Percentiles rank a stretch among this genome's conserved stretches.
These are phyloP conservation scores for Microvelia longipes DNA, from an alignment of 1,140 invertebrate species.

Conservation along the genomic window DNA sequence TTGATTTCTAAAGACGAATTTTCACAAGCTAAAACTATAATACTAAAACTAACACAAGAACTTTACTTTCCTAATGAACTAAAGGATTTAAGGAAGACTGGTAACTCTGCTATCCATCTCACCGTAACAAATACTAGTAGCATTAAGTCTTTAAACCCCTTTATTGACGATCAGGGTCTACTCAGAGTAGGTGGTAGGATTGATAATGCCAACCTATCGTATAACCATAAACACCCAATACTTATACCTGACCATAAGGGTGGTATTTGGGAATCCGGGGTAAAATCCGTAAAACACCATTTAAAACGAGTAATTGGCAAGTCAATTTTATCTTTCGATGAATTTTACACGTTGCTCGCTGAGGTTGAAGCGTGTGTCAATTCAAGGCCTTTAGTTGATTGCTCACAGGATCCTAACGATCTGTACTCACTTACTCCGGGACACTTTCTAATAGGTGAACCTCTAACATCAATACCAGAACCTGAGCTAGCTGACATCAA, in stretches of 20 bases:
- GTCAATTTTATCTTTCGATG: conserved; percentile 23
- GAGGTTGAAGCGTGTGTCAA: conserved; percentile 21
- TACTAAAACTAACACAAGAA: not conserved
- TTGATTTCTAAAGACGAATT: not conserved
- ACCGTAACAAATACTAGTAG: not conserved
- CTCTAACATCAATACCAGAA: conserved; percentile 25
- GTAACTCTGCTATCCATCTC: not conserved
- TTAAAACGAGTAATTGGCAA: conserved; percentile 17
- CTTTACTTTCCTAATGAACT: not conserved
- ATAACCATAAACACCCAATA: conserved; percentile 9
- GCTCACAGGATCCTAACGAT: conserved; percentile 23
- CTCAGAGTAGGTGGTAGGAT: conserved; percentile 14
- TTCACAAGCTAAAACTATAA: not conserved
- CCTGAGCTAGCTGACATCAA: conserved; percentile 6
- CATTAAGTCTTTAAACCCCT: conserved; percentile 4
- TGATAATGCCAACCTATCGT: conserved; percentile 6
- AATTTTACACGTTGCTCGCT: conserved; percentile 24
- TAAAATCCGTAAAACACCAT: conserved; percentile 23
- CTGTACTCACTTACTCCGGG: conserved; percentile 20
- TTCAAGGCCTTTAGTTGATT: conserved; percentile 20
- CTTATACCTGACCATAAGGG: conserved; percentile 21
- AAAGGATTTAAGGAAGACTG: too few species aligned
- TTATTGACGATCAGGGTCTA: conserved; percentile 10
- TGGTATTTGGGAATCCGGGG: conserved; percentile 25
- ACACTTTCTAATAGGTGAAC: conserved; percentile 24